A percentile compares a stretch with the other conserved stretches of the same genome.
These are phyloP conservation scores for Mola mola DNA, from an alignment of 2,113 vertebrate species.

Conservation along the genomic window DNA sequence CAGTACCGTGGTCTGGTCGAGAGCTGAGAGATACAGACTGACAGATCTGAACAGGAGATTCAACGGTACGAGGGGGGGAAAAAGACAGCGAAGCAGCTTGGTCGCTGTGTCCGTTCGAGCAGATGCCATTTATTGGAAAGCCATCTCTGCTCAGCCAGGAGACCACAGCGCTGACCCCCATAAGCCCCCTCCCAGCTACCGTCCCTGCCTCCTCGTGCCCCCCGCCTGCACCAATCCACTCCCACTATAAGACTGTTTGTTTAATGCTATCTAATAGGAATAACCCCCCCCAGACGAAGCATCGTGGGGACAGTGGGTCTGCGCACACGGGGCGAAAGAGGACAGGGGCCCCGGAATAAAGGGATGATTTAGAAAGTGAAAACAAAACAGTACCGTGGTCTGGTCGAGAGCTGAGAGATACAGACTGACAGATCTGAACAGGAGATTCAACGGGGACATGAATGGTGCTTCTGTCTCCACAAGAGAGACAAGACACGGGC, in stretches of 20 bases:
- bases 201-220: conserved; percentile 53
- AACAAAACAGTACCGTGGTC: conserved; percentile 74
- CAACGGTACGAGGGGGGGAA: conserved; percentile 36
- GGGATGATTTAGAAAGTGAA: conserved; percentile 64
- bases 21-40: conserved; percentile 64
- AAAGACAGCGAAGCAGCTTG: too few species aligned
- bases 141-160: conserved; percentile 40
- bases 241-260: conserved; percentile 63
- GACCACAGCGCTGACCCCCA: conserved; percentile 49
- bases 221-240: conserved; percentile 65
- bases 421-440: conserved; percentile 60
- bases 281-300: conserved; percentile 65
- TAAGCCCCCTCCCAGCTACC: conserved; percentile 39
- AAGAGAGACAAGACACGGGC: conserved; percentile 48
- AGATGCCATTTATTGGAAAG: conserved; percentile 74
- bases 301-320: conserved; percentile 59
- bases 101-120: conserved; percentile 62
- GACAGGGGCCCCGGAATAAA: conserved; percentile 36
- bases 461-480: conserved; percentile 77
- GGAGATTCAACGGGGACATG: conserved; percentile 68
- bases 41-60: conserved; percentile 63
- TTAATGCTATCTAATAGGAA: conserved; percentile 75
- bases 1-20: conserved; percentile 64
- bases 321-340: conserved; percentile 17
- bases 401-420: conserved; percentile 56